These are phyloP conservation scores for Dicyrtomina minuta DNA, from an alignment of 2,888 invertebrate genomes.

Conservation along the genomic window DNA sequence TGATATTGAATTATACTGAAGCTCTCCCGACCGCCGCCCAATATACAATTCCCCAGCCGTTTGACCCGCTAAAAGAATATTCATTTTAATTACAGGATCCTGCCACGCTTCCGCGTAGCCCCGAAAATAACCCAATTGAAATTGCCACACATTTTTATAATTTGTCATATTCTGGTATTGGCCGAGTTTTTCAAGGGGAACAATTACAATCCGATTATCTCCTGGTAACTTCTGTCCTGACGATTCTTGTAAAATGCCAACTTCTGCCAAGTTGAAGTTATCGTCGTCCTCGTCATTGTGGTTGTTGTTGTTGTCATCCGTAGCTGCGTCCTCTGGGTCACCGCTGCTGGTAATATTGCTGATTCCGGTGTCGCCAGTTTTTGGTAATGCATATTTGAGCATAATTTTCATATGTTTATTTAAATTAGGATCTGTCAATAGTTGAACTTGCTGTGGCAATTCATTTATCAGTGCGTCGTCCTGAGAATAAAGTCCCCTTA, in stretches of 20 bases:
- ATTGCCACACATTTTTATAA: constrained; percentile 13
- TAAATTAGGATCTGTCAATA: constrained; percentile 13
- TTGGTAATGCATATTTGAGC: not conserved
- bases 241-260: constrained; percentile 10
- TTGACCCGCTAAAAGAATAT: constrained; percentile 11
- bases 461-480: not conserved
- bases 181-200: not conserved
- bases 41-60: not conserved
- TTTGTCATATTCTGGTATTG: not conserved
- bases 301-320: no score
- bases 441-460: constrained; percentile 17
- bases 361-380: not conserved
- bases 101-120: constrained; percentile 10
- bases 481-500: constrained; percentile 10
- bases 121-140: constrained; percentile 17
- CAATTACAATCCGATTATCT: not conserved
- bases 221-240: not conserved
- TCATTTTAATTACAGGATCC: constrained; percentile 21
- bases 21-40: no score
- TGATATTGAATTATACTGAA: no score
- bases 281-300: not conserved
- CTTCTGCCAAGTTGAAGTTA: constrained; percentile 5
- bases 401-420: constrained; percentile 22
- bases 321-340: no score
- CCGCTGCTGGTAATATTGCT: no score